phyloP scores from a whole-genome alignment of 1,140 invertebrate species.

The Pachypsylla venusta region DNA sequence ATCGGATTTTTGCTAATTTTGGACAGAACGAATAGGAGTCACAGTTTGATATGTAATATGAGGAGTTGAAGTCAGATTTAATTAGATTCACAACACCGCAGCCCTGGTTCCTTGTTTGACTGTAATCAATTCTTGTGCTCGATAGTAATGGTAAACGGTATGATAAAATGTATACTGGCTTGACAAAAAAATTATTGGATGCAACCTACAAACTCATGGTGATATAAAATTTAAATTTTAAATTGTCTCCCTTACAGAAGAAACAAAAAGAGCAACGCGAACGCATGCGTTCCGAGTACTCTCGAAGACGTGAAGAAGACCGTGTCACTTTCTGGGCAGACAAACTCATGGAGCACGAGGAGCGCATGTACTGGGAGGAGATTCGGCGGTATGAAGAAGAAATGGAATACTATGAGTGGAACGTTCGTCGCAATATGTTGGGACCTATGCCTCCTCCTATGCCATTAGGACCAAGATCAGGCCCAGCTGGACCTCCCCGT shows the following conservation, averaged over 20 bases:
- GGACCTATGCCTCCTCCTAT: conserved; percentile 39
- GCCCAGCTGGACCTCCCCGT: conserved; percentile 31
- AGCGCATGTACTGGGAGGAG: conserved; percentile 80
- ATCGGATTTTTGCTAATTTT: too few relatives aligned
- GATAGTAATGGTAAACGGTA: too few relatives aligned
- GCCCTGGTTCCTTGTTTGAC: too few relatives aligned
- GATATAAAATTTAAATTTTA: too few relatives aligned
- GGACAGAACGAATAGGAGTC: too few relatives aligned
- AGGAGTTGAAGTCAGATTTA: too few relatives aligned
- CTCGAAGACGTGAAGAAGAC: conserved; percentile 11
- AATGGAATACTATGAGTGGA: conserved; percentile 68
- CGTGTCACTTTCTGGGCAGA: conserved; percentile 19
- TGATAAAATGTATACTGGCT: too few relatives aligned
- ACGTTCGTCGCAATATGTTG: conserved; percentile 32
- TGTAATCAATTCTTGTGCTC: too few relatives aligned
- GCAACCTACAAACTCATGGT: too few relatives aligned
- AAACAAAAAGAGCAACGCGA: conserved; percentile 38
- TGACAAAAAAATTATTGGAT: too few relatives aligned
- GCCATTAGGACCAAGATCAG: conserved; percentile 30
- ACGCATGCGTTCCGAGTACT: conserved; percentile 37
- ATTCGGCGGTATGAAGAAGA: conserved; percentile 62
- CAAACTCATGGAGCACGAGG: conserved; percentile 50
- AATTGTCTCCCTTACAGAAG: not conserved
- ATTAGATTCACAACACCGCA: too few relatives aligned
- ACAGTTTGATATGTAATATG: too few relatives aligned